phyloP scores from a whole-genome alignment of 2,888 invertebrate genomes.

The Zhengitettix transpicula region DNA sequence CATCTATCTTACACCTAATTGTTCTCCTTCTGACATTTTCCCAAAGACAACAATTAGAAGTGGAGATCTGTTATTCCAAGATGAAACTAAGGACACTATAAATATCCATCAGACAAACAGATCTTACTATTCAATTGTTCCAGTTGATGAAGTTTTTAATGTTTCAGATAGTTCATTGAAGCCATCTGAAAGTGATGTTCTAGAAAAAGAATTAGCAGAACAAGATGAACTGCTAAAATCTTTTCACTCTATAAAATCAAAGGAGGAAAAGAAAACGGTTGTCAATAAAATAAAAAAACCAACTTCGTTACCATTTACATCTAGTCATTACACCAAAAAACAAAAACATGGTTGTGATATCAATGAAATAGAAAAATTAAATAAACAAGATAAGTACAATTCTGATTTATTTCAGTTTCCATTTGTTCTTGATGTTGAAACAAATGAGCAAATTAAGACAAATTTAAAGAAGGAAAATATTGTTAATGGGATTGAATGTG shows the following conservation, averaged over 20 bases:
- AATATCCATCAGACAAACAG: constrained; percentile 11
- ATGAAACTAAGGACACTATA: neutral
- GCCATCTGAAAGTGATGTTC: constrained; percentile 26
- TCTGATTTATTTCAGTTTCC: neutral
- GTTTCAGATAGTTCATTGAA: constrained; percentile 21
- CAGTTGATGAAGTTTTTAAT: constrained; percentile 16
- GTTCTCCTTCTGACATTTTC: constrained; percentile 23
- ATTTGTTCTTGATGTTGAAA: neutral
- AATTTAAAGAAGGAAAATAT: neutral
- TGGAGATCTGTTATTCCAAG: neutral
- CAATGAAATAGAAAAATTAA: neutral
- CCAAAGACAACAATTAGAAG: neutral
- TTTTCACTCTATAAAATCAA: constrained; percentile 29
- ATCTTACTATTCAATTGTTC: constrained; percentile 18
- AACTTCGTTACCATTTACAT: constrained; percentile 17
- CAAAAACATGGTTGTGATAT: constrained; percentile 4
- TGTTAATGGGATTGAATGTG: neutral
- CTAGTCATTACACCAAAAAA: constrained; percentile 28
- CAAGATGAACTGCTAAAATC: constrained; percentile 34
- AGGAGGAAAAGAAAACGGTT: constrained; percentile 19
- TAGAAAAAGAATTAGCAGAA: constrained; percentile 35
- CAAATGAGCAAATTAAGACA: too few species aligned
- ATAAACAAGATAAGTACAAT: neutral
- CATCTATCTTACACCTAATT: constrained; percentile 31
- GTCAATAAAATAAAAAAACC: constrained; percentile 21